Conservation (phyloP, 2,888 invertebrate genomes). For the Acleris holmiana region DNA sequence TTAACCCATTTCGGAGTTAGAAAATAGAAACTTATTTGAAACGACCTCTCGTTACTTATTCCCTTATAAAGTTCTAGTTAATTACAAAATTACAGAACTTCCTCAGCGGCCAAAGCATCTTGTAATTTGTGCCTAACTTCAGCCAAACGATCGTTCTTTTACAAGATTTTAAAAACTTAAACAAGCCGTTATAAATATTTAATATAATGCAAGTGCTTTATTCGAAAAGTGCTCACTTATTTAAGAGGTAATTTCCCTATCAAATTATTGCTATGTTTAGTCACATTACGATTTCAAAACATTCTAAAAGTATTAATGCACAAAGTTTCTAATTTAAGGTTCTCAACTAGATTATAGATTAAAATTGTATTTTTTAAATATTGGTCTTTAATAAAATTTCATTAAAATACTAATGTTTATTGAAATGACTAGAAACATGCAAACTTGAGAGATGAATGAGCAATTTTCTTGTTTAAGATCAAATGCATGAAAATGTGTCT, state of each 20-base stretch:
- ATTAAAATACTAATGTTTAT: conserved; percentile 56
- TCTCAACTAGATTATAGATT: conserved; percentile 59
- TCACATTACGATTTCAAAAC: conserved; percentile 56
- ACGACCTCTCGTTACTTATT: background rate
- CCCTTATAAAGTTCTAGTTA: conserved; percentile 1
- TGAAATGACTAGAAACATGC: conserved; percentile 71
- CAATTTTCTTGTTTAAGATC: conserved; percentile 55
- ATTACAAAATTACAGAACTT: conserved; percentile 3
- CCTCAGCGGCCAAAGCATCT: background rate
- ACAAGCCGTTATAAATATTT: conserved; percentile 22
- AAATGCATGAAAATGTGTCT: conserved; percentile 36
- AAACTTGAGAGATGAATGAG: conserved; percentile 66
- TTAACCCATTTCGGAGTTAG: background rate
- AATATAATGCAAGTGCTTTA: conserved; percentile 18
- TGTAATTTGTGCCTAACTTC: conserved; percentile 22
- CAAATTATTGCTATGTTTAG: conserved; percentile 68
- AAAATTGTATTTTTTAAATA: conserved; percentile 74
- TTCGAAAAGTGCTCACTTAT: conserved; percentile 60
- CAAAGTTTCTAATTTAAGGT: conserved; percentile 63
- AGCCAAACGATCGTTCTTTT: conserved; percentile 3
- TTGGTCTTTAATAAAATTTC: conserved; percentile 77
- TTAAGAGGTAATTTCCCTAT: conserved; percentile 59
- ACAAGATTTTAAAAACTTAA: conserved; percentile 22
- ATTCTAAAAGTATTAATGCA: conserved; percentile 65
- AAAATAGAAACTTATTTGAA: too few species aligned